A percentile compares a stretch with the other conserved stretches of the same genome.
Evolutionary conservation across 92 coral and sea anemone species (phyloP).

Genomic region (Paragorgia papillata): DNA sequence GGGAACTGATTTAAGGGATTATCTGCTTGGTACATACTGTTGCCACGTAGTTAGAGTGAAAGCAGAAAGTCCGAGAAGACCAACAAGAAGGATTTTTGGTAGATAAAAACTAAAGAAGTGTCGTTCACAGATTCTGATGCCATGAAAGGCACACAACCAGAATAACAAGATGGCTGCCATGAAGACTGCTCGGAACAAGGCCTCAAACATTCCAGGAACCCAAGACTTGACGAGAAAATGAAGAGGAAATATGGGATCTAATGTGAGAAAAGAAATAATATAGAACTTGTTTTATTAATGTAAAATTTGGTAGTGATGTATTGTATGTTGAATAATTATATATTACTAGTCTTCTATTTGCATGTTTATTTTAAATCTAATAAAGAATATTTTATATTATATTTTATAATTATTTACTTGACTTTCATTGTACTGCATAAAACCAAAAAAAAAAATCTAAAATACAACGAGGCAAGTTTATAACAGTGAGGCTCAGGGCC

Average conservation of each 20-base stretch:
- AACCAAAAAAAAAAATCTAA: too few species aligned
- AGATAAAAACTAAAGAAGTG: conserved; percentile 75
- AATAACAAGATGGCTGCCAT: conserved; percentile 84
- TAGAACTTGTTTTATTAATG: neutral
- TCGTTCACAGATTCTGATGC: conserved; percentile 95
- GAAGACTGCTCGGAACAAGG: conserved; percentile 92
- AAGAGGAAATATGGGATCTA: conserved; percentile 94
- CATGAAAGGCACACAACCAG: conserved; percentile 99
- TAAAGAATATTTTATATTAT: too few species aligned
- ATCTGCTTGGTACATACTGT: conserved; percentile 75
- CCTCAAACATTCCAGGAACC: conserved; percentile 99
- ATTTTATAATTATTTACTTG: too few species aligned
- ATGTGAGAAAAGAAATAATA: neutral
- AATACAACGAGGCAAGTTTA: too few species aligned
- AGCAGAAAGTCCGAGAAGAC: conserved; percentile 89
- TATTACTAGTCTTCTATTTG: too few species aligned
- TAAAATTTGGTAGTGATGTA: too few species aligned
- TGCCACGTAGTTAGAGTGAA: conserved; percentile 97
- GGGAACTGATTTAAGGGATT: too few species aligned
- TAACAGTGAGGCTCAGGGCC: too few species aligned
- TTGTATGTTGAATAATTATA: too few species aligned
- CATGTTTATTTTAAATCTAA: too few species aligned
- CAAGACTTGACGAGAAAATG: conserved; percentile 93
- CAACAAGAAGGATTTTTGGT: conserved; percentile 89
- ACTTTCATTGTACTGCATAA: too few species aligned